Evolutionary conservation across 2,888 invertebrate species (phyloP).

Genomic region (Drosophila prolongata): DNA sequence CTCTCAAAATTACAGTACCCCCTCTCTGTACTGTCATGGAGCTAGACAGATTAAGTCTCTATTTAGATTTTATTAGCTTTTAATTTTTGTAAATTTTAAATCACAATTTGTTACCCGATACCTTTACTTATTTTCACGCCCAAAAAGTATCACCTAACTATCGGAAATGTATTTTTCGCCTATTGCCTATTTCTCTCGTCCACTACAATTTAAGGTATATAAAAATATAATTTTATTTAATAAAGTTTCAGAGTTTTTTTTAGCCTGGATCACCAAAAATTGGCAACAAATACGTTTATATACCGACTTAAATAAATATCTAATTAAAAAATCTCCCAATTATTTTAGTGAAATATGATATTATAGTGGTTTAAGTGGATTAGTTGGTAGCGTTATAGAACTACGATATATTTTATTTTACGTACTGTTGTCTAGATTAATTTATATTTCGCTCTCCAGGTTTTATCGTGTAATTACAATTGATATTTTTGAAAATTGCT

Average conservation of each 20-base stretch:
- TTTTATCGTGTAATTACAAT: neutral
- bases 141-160: slow-evolving; percentile 66
- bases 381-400: neutral
- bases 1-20: slow-evolving; percentile 17
- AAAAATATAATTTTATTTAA: slow-evolving; percentile 18
- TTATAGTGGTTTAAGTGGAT: neutral
- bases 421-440: neutral
- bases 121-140: slow-evolving; percentile 44
- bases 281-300: neutral
- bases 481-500: slow-evolving; percentile 8
- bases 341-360: slow-evolving; percentile 2
- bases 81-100: slow-evolving; percentile 44
- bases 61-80: slow-evolving; percentile 7
- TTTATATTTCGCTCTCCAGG: neutral
- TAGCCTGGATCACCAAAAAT: neutral
- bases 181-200: neutral
- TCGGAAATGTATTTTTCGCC: slow-evolving; percentile 7
- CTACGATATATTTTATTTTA: neutral
- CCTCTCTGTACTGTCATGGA: slow-evolving; percentile 13
- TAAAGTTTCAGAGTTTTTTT: neutral
- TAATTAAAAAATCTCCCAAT: neutral
- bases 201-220: slow-evolving; percentile 5
- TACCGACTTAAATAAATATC: neutral
- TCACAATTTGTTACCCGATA: slow-evolving; percentile 64
- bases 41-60: slow-evolving; percentile 10